These are phyloP conservation scores for Etheostoma perlongum DNA, from an alignment of 2,797 vertebrate species.

Conservation along the genomic window DNA sequence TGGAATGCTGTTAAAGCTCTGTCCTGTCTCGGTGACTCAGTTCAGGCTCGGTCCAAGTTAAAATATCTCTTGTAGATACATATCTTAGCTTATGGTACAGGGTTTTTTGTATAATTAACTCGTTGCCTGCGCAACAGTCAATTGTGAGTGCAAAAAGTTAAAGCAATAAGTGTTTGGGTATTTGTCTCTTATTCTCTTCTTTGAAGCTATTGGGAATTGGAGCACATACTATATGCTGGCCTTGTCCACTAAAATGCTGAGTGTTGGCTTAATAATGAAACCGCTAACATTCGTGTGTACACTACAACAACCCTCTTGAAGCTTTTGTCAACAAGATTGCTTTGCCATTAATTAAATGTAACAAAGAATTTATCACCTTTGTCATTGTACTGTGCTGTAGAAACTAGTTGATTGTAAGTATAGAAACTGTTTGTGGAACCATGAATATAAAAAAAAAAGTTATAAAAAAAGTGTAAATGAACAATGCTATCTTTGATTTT, in stretches of 20 bases:
- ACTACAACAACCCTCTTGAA: conserved; percentile 75
- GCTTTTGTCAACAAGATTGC: conserved; percentile 83
- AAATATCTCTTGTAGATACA: conserved; percentile 72
- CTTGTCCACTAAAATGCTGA: conserved; percentile 61
- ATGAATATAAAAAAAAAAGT: conserved; percentile 80
- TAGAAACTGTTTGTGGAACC: conserved; percentile 85
- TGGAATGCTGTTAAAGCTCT: conserved; percentile 65
- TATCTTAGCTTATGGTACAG: conserved; percentile 81
- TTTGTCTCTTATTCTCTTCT: conserved; percentile 76
- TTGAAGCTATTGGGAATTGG: conserved; percentile 65
- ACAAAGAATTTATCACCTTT: conserved; percentile 82
- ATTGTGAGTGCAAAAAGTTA: conserved; percentile 83
- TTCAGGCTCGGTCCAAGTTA: conserved; percentile 67
- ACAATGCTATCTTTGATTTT: conserved; percentile 85
- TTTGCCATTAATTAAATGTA: conserved; percentile 83
- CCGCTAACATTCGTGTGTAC: conserved; percentile 72
- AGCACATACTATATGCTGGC: conserved; percentile 65
- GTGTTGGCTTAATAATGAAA: conserved; percentile 61
- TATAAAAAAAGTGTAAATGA: conserved; percentile 80
- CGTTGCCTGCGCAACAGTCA: conserved; percentile 76
- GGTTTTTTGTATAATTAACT: conserved; percentile 79
- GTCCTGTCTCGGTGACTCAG: conserved; percentile 72
- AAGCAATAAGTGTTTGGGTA: conserved; percentile 87
- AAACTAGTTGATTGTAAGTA: conserved; percentile 91
- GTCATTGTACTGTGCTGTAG: conserved; percentile 91